phyloP scores from a whole-genome alignment of 2,797 vertebrate genomes.

The Lutjanus argentimaculatus region DNA sequence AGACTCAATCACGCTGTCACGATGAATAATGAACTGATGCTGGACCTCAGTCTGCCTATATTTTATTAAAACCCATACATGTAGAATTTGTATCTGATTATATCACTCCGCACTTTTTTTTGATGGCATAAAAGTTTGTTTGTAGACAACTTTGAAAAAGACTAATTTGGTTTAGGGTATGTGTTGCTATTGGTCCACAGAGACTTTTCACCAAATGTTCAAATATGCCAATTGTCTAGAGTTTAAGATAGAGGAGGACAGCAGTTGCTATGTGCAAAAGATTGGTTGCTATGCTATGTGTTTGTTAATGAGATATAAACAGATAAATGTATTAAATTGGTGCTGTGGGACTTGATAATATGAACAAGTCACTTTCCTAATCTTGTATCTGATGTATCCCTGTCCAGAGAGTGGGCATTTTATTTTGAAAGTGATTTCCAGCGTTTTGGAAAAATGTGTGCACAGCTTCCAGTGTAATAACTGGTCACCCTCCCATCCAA shows the following conservation, averaged over 20 bases:
- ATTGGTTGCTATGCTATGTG: conserved; percentile 17
- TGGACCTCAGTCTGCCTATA: conserved; percentile 20
- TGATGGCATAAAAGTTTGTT: conserved; percentile 8
- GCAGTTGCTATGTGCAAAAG: conserved; percentile 19
- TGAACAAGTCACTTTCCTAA: conserved; percentile 2
- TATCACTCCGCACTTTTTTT: neutral
- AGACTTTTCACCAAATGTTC: conserved; percentile 15
- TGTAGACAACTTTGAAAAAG: neutral
- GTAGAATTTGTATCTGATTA: conserved; percentile 2
- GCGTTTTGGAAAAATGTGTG: neutral
- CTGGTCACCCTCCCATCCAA: neutral
- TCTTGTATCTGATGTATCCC: neutral
- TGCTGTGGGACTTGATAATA: conserved; percentile 1
- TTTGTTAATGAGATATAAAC: conserved; percentile 20
- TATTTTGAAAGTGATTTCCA: neutral
- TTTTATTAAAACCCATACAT: conserved; percentile 34
- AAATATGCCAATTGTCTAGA: conserved; percentile 10
- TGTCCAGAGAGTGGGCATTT: neutral
- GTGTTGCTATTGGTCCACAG: neutral
- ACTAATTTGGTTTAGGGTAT: neutral
- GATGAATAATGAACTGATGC: conserved; percentile 43
- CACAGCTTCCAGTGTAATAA: neutral
- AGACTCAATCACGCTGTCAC: conserved; percentile 45
- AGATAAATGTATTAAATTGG: neutral
- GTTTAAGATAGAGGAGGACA: neutral